Base-by-base conservation (phyloP, 2,797 vertebrate species). In the Alosa sapidissima region DNA sequence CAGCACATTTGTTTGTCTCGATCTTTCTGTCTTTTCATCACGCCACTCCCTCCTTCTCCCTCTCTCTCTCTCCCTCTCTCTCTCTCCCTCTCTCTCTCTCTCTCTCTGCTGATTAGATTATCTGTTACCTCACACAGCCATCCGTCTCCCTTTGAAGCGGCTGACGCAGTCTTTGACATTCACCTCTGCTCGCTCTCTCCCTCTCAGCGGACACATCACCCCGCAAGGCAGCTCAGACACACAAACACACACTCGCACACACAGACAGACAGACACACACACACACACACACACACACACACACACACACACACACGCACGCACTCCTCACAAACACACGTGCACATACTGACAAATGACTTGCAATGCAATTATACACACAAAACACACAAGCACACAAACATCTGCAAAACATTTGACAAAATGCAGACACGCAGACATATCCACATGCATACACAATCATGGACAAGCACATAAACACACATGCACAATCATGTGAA, bases 61-160 rank as follows among this genome's bases (percentile, higher is more conserved):
- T 83, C 47, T 14, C 24, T 54, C 60, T 81, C 85, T 82, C 81
- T 51, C 48, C 81, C 87, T 78, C 49, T 82, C 81, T 48, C 45
- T 65, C 48, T 83, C 87, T 72, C 47, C 81, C 81, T 33, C 33
- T 54, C 84, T 28, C 85, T 87, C 41, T 75, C 85, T 81, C 84
- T 88, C 87, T 89, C 48, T 84, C 83, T 86, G 3, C 83, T 89
- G 89, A 90, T 92, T 88, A 89, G 89, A 90, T 92, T 90, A 89
- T 89, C 84, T 85, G 54, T 65, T 28, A 51, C 58, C 16, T 33
- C 84, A 82, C 28, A 24, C 65, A 60, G 24, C 41, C 19, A 62
- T 83, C 62, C 84, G 78, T 89, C 88, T 85, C 87, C 86, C 88
- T 6, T 36, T 8, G 1, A 87, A 83, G 36, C 16, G 1, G 9